Conservation (phyloP, 2,888 invertebrate species). For the Nomada lathburiana region DNA sequence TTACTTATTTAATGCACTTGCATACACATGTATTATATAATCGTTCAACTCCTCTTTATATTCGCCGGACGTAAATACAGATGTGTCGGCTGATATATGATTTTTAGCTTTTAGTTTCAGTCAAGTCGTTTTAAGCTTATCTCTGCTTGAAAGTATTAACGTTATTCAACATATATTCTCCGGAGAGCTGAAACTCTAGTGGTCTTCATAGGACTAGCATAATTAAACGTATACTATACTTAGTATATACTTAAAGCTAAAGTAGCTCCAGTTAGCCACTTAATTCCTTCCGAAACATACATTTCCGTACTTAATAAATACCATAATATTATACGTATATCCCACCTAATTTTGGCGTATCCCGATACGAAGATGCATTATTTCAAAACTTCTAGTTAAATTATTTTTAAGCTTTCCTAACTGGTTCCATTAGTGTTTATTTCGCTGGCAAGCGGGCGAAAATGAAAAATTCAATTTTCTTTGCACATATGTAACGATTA, state of each 20-base stretch:
- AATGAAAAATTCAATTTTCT: too few relatives aligned
- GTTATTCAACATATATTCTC: background rate
- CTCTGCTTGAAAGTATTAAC: background rate
- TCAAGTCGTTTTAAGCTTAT: slow-evolving; percentile 13
- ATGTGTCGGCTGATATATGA: background rate
- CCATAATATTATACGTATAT: background rate
- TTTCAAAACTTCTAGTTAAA: background rate
- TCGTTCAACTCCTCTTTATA: too few relatives aligned
- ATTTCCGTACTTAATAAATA: background rate
- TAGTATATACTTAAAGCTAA: background rate
- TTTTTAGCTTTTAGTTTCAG: slow-evolving; percentile 16
- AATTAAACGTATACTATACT: background rate
- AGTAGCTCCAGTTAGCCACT: background rate
- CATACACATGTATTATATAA: too few relatives aligned
- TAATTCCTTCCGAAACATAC: background rate
- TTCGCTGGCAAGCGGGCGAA: too few relatives aligned
- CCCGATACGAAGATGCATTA: background rate
- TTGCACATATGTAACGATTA: too few relatives aligned
- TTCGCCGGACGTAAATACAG: background rate
- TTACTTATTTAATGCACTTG: too few relatives aligned
- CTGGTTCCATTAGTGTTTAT: too few relatives aligned
- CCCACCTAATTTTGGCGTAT: background rate
- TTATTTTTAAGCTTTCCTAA: background rate
- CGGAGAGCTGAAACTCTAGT: background rate
- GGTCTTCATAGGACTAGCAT: background rate